phyloP scores from a whole-genome alignment of 2,888 invertebrate species.

The Parapristionchus giblindavisi region DNA sequence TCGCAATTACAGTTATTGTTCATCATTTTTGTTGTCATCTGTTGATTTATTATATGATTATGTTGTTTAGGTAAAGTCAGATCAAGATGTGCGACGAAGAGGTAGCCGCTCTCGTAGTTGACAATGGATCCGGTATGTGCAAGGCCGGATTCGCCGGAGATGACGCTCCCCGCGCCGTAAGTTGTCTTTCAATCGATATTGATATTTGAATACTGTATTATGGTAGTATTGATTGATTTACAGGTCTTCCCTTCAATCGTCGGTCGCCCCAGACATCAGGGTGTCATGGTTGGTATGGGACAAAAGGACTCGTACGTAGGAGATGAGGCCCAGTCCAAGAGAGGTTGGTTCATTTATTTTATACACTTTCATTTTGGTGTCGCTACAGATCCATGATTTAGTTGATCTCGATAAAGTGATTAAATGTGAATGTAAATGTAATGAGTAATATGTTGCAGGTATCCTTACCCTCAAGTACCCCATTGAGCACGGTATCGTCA shows the following conservation, averaged over 20 bases:
- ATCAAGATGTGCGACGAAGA: conserved; percentile 58
- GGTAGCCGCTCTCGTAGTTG: conserved; percentile 60
- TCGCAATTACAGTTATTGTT: background rate
- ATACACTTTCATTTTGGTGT: too few relatives aligned
- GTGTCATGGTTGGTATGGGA: conserved; percentile 73
- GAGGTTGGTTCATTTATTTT: too few relatives aligned
- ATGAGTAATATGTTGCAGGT: conserved; percentile 73
- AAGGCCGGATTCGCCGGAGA: conserved; percentile 82
- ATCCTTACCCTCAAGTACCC: conserved; percentile 94
- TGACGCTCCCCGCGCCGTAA: conserved; percentile 79
- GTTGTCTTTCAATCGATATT: too few relatives aligned
- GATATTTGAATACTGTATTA: too few relatives aligned
- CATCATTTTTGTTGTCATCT: too few relatives aligned
- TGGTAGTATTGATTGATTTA: too few relatives aligned
- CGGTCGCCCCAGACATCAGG: conserved; percentile 77
- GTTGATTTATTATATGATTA: too few relatives aligned
- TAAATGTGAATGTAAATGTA: conserved; percentile 61
- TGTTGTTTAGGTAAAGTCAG: too few relatives aligned
- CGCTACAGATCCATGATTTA: too few relatives aligned
- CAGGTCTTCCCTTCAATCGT: conserved; percentile 83
- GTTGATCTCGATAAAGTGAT: too few relatives aligned
- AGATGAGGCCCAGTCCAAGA: conserved; percentile 75
- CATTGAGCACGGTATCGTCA: conserved; percentile 95
- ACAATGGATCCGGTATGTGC: conserved; percentile 74
- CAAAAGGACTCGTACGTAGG: conserved; percentile 73